Conservation (phyloP, 2,797 vertebrate species). For the Sylvilagus floridanus region DNA sequence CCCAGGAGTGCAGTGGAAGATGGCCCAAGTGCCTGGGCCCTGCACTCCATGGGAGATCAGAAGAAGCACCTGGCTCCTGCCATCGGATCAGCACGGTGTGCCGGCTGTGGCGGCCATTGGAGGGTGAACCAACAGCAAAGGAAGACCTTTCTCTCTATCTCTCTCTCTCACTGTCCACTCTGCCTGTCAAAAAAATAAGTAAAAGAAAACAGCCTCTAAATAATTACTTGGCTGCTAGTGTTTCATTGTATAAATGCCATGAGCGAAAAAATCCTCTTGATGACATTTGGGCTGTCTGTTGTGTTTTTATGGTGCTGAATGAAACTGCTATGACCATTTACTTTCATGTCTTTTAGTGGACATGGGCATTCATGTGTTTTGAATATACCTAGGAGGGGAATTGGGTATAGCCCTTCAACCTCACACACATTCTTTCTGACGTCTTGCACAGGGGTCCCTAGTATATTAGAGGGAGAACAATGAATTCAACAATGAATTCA, state of each 20-base stretch:
- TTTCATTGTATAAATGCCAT: background rate
- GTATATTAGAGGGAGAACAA: too few species aligned
- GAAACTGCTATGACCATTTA: background rate
- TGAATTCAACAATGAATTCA: background rate
- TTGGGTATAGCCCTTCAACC: background rate
- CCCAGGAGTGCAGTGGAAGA: too few species aligned
- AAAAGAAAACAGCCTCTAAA: background rate
- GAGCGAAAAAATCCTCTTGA: background rate
- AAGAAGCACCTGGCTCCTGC: too few species aligned
- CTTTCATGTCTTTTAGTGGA: background rate
- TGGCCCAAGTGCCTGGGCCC: too few species aligned
- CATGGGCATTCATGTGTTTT: background rate
- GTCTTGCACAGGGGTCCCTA: background rate
- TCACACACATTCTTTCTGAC: background rate
- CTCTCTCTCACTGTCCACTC: too few species aligned
- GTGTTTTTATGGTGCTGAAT: background rate
- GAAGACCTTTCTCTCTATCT: too few species aligned
- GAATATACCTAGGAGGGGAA: background rate
- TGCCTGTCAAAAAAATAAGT: too few species aligned
- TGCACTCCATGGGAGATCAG: too few species aligned
- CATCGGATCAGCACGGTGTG: too few species aligned
- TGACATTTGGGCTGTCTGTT: slow-evolving; percentile 17
- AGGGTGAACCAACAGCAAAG: too few species aligned
- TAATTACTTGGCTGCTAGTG: background rate
- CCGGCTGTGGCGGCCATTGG: too few species aligned